Base-by-base conservation (phyloP, 2,888 invertebrate genomes). In the Chironomus tentans region DNA sequence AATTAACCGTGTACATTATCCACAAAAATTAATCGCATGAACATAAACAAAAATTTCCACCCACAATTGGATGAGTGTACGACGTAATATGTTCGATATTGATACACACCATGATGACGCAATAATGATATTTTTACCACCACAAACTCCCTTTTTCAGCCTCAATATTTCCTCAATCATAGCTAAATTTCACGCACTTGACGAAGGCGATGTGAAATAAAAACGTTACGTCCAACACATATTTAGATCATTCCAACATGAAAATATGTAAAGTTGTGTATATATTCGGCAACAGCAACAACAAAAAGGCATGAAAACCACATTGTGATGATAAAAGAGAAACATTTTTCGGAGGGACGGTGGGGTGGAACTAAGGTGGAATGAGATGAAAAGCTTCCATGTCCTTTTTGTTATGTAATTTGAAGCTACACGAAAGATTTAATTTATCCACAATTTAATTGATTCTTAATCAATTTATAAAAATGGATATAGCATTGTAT, bases 281-380 rank as follows among this genome's bases (percentile, higher is more conserved):
- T 24, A n/a, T n/a, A n/a, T n/a, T n/a, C n/a, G n/a, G n/a, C n/a
- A 69, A 24, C 21, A 68, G 28, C 38, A 69, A 69, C 21, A 69
- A 69, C 15, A 46, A 15, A 12, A 15, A 70, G 21, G 70, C 70
- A 70, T 70, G 70, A 70, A 50, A 48, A 22, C 70, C 70, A 70
- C 50, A 50, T 70, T 70, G 70, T 50, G 46, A 28, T 46, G 24
- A 38, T 46, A 15, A 38, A 69, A 69, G 15, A 24, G 24, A 21
- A 65, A 28, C 15, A 15, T 56, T 56, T 50, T 56, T 56, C 15
- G 38, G 38, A 2, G 38, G 38, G 38, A 10, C 1, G 38, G 7
- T 38, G 7, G 10, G 38, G 7, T 24, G 22, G 28, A 5, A n/a
- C 50, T 3, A 50, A 2, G 5, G 7, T 18, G n/a, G 56, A 7